phyloP scores from a whole-genome alignment of 2,888 invertebrate genomes.

The Eristalis tenax region DNA sequence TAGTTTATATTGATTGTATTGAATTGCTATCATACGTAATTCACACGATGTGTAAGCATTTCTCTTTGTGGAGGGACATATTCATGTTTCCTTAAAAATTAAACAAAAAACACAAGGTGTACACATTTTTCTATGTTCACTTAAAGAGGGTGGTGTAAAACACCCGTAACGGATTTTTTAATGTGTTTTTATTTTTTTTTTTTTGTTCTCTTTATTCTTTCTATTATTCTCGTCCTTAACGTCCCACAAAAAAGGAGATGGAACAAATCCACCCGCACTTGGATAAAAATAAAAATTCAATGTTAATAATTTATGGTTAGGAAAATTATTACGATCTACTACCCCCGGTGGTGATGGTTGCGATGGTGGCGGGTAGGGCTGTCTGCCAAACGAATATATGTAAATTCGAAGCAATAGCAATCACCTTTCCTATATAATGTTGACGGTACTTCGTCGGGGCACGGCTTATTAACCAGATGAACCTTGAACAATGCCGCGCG shows the following conservation, averaged over 20 bases:
- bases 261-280: constrained; percentile 69
- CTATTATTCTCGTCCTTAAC: constrained; percentile 50
- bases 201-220: constrained; percentile 19
- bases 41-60: not conserved
- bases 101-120: constrained; percentile 21
- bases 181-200: constrained; percentile 61
- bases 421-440: constrained; percentile 61
- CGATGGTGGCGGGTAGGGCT: constrained; percentile 14
- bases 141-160: constrained; percentile 65
- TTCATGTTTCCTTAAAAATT: not conserved
- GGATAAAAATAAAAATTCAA: constrained; percentile 72
- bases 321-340: constrained; percentile 71
- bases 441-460: constrained; percentile 35
- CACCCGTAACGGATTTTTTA: constrained; percentile 70
- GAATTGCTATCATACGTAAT: not conserved
- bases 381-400: constrained; percentile 57
- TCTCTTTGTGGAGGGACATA: not conserved
- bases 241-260: constrained; percentile 37
- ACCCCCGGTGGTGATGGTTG: constrained; percentile 29
- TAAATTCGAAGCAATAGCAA: constrained; percentile 69
- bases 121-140: constrained; percentile 36
- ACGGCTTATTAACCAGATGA: constrained; percentile 70
- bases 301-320: constrained; percentile 72
- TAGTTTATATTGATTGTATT: not conserved
- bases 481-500: constrained; percentile 66